Base-by-base conservation (phyloP, 1,140 invertebrate genomes). In the Temnothorax nylanderi region DNA sequence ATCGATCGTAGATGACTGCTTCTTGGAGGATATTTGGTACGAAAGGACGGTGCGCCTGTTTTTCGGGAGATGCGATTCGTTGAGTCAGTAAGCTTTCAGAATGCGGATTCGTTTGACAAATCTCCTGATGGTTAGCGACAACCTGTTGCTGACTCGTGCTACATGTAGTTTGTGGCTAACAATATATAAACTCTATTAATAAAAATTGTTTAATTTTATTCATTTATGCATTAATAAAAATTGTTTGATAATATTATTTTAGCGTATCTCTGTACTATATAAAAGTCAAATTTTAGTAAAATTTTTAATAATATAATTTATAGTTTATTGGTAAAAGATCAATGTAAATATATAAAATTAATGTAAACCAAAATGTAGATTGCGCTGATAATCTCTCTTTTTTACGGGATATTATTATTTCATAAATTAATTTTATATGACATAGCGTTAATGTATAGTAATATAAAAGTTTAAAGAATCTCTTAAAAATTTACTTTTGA, bases 11-110 rank as follows among this genome's bases (percentile, higher is more conserved):
- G 21, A 6, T 1, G 21, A 80, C 1, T 41, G 37, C 0, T 78
- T 51, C 34, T 18, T 71, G 67, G 47, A 44, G 3, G 1, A 64
- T 37, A 18, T 76, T 77, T 26, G 90, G 80, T 2, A 89, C 92
- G 74, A 87, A 91, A 37, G 91, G 88, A 13, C 91, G 89, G 76
- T 92, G 91, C 3, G 37, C 6, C 8, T 91, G 90, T 47, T 16
- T 26, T 26, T 80, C 75, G 1, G 60, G 34, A 26, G 76, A 78
- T 6, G 21, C 26, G 16, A 78, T 64, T 37, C n/a, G 89, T 56
- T 49, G 86, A 60, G 62, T 56, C 3, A 80, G n/a, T 32, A 18
- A 3, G 26, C 49, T 69, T 26, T 85, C 86, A 10, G 80, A 85
- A 2, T 77, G 71, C 34, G 87, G 67, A 54, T 41, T 76, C 13